Conservation (phyloP, 2,888 invertebrate genomes). For the Polymixis flavicincta region DNA sequence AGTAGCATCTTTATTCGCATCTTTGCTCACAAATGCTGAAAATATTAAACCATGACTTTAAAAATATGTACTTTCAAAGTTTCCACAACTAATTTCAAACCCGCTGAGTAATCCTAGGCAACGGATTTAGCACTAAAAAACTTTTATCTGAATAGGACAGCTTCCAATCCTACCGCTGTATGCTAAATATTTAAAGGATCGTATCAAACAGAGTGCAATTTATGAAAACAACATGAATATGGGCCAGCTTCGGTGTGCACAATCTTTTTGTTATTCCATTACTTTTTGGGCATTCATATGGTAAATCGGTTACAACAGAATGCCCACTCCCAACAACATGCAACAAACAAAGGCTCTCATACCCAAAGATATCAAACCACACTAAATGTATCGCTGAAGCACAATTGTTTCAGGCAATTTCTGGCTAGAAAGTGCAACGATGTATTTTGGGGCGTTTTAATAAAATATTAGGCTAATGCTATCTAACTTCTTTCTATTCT, state of each 20-base stretch:
- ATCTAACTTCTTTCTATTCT: not conserved
- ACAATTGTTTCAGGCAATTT: not conserved
- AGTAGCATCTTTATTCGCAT: not conserved
- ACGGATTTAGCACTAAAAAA: constrained; percentile 45
- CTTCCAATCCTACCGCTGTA: constrained; percentile 48
- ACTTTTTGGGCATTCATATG: constrained; percentile 64
- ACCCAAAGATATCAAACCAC: not conserved
- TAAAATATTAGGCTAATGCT: not conserved
- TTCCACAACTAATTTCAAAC: constrained; percentile 8
- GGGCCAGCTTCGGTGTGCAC: constrained; percentile 46
- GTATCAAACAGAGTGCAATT: constrained; percentile 76
- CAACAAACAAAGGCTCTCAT: not conserved
- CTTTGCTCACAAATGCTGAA: not conserved
- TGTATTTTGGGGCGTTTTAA: not conserved
- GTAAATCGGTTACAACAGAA: constrained; percentile 34
- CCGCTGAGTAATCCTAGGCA: not conserved
- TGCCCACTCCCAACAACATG: constrained; percentile 9
- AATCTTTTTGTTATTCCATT: constrained; percentile 74
- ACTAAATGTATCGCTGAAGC: not conserved
- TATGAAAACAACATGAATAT: constrained; percentile 70
- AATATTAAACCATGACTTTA: not conserved
- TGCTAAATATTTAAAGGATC: constrained; percentile 70
- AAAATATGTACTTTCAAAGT: not conserved
- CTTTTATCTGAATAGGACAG: constrained; percentile 52
- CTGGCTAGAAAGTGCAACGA: not conserved